Percentiles rank a stretch among this genome's conserved stretches.
Conservation (phyloP, 2,113 vertebrate genomes). For the Poeciliopsis retropinna region DNA sequence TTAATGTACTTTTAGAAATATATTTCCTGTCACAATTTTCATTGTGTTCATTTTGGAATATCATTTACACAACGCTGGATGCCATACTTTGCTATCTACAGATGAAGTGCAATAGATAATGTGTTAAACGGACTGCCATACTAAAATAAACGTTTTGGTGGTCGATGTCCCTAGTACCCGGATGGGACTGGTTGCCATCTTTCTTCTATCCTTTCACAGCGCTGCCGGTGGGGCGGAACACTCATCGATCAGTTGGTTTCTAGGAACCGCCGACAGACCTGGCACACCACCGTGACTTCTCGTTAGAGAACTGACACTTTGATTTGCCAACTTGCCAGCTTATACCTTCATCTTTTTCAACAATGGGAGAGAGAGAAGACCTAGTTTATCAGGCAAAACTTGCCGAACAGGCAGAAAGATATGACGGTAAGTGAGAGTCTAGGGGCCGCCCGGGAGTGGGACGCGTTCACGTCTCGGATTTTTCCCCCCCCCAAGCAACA, state of each 20-base stretch:
- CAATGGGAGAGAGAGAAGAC: conserved; percentile 94
- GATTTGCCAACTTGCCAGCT: conserved; percentile 73
- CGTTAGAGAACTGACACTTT: conserved; percentile 48
- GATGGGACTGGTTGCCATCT: conserved; percentile 79
- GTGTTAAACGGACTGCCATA: background rate
- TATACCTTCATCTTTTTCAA: conserved; percentile 70
- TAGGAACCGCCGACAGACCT: conserved; percentile 68
- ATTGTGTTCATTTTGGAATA: background rate
- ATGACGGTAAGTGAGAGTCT: conserved; percentile 87
- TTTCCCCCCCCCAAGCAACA: conserved; percentile 5
- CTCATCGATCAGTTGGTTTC: conserved; percentile 72
- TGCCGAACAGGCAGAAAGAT: conserved; percentile 96
- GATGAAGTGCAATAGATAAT: background rate
- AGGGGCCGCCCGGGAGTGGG: conserved; percentile 19
- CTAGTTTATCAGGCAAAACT: conserved; percentile 96
- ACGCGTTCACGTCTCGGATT: conserved; percentile 41
- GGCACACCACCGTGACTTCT: conserved; percentile 68
- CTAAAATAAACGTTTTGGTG: background rate
- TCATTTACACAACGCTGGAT: background rate
- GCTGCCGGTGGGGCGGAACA: conserved; percentile 76
- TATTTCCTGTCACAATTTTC: too few species aligned
- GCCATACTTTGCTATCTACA: background rate
- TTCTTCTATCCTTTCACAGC: conserved; percentile 64
- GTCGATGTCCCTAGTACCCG: conserved; percentile 65
- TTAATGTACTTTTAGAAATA: too few species aligned